Percentiles rank a stretch among this genome's conserved stretches.
phyloP scores from a whole-genome alignment of 2,113 vertebrate species.

The Panurus biarmicus region DNA sequence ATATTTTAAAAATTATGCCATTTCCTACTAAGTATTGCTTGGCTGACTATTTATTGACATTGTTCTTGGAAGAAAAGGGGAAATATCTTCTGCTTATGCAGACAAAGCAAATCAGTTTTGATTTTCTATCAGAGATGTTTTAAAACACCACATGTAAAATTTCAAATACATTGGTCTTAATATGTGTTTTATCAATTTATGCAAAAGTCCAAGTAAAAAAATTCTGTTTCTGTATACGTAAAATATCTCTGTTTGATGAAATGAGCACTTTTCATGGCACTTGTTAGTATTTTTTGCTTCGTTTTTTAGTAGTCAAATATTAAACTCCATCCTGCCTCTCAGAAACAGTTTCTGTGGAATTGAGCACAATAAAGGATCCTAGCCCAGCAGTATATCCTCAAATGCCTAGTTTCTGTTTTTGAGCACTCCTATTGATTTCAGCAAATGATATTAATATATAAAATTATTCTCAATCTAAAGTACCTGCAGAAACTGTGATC shows the following conservation, averaged over 20 bases:
- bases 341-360: not conserved
- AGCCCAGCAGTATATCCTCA: not conserved
- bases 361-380: not conserved
- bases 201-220: not conserved
- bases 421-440: not conserved
- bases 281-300: not conserved
- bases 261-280: not conserved
- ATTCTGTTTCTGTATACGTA: not conserved
- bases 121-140: not conserved
- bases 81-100: not conserved
- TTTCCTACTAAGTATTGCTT: not conserved
- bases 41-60: not conserved
- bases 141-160: not conserved
- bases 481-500: not conserved
- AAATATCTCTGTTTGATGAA: not conserved
- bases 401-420: not conserved
- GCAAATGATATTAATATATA: not conserved
- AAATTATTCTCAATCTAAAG: not conserved
- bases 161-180: not conserved
- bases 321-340: not conserved
- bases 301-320: not conserved
- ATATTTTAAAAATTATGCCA: not conserved
- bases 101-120: not conserved
- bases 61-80: not conserved
- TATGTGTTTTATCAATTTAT: not conserved